Evolutionary conservation across 2,113 vertebrate genomes (phyloP).

Genomic region (Rousettus leschenaultii): DNA sequence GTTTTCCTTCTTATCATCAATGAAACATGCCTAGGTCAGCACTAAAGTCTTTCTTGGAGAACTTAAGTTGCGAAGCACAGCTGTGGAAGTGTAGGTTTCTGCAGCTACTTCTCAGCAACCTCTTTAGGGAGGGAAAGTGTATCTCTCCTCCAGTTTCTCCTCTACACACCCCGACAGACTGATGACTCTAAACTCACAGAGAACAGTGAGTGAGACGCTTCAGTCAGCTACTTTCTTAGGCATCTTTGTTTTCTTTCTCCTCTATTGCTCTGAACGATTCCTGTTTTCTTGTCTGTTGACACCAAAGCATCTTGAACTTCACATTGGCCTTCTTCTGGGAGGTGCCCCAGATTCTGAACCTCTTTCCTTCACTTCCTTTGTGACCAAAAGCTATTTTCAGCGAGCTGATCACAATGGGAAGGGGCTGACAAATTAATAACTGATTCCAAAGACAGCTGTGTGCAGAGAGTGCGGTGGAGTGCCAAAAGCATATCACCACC

Average conservation of each 20-base stretch:
- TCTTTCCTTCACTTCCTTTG: neutral
- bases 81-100: neutral
- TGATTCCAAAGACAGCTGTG: neutral
- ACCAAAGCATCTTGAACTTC: neutral
- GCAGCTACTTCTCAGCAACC: neutral
- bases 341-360: neutral
- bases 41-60: neutral
- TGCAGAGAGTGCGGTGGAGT: neutral
- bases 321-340: neutral
- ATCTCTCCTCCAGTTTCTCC: neutral
- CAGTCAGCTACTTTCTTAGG: neutral
- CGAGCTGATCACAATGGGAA: neutral
- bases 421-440: neutral
- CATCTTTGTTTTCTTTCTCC: neutral
- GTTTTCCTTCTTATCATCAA: neutral
- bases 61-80: neutral
- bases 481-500: too few relatives aligned
- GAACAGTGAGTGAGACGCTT: neutral
- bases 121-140: rapidly evolving
- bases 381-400: neutral
- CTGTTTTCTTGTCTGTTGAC: neutral
- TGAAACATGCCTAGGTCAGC: neutral
- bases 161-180: too few relatives aligned
- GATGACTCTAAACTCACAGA: neutral
- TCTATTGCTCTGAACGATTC: neutral